Base-by-base conservation (phyloP, 1,140 invertebrate genomes). In the Drosophila ercepeae region DNA sequence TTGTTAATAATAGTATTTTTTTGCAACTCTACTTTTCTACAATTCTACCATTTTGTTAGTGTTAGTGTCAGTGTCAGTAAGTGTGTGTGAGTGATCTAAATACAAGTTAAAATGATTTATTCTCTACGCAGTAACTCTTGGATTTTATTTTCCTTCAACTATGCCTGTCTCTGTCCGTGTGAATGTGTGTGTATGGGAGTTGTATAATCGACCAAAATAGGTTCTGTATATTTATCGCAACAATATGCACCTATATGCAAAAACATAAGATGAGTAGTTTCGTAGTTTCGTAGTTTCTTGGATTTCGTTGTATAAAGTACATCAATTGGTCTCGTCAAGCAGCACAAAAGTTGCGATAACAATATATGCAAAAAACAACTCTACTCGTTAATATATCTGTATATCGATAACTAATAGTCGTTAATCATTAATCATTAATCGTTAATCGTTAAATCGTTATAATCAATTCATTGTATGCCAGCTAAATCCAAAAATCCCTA, bases 251-350 rank as follows among this genome's bases (percentile, higher is more conserved):
- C 78, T 83, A 83, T 83, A 83, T 83, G 78, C 68, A 82, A 83
- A 81, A 84, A 86, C 82, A 86, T 88, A 86, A 88, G 77, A 86
- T 77, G 67, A 68, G 59, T 64, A 36, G 36, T 60, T 65, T 61
- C 57, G 59, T 64, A 36, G 36, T 60, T 65, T 61, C 57, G 41
- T 42, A 42, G 49, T 74, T 70, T 48, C 36, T 46, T 59, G 45
- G 34, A 39, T 51, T 82, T 84, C 76, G 76, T 86, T 86, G 81
- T 86, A 86, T 86, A 86, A 86, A 86, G 77, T 86, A 86, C 81
- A 86, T 86, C 81, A 86, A 86, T 86, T 86, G 81, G 81, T 86
- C 79, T 84, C 81, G 82, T 86, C 82, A 86, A 86, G 82, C 79
- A 86, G 81, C 81, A 86, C 81, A 84, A 84, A 84, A 86, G 81